A percentile compares a stretch with the other conserved stretches of the same genome.
Conservation (phyloP, 1,140 invertebrate species). For the Charaxes varanes region DNA sequence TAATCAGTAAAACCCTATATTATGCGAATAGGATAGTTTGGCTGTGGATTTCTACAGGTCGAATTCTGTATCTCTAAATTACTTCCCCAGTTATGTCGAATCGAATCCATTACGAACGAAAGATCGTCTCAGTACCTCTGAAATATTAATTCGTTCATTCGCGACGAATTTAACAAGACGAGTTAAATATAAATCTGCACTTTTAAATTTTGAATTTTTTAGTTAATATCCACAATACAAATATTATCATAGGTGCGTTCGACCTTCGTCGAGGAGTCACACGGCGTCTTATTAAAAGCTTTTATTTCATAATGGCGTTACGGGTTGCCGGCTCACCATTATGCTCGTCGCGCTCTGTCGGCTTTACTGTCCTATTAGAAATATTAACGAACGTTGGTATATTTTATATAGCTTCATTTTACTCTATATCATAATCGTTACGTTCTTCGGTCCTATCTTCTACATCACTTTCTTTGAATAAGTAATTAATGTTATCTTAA, state of each 20-base stretch:
- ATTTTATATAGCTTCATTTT: conserved; percentile 19
- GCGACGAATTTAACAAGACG: too few species aligned
- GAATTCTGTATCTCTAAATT: too few species aligned
- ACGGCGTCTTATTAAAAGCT: conserved; percentile 41
- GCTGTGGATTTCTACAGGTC: too few species aligned
- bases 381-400: conserved; percentile 23
- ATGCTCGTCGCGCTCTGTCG: conserved; percentile 45
- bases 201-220: too few species aligned
- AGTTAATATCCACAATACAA: too few species aligned
- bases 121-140: too few species aligned
- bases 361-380: conserved; percentile 55
- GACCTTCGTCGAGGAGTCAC: conserved; percentile 26
- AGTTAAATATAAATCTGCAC: too few species aligned
- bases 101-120: too few species aligned
- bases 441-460: conserved; percentile 2
- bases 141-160: too few species aligned
- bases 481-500: neutral
- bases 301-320: conserved; percentile 44
- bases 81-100: too few species aligned
- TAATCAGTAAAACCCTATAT: too few species aligned
- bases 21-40: too few species aligned
- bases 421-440: conserved; percentile 5
- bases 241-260: conserved; percentile 18
- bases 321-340: conserved; percentile 50
- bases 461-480: conserved; percentile 9